phyloP scores from a whole-genome alignment of 2,888 invertebrate species.

The Rhamphomyia laevipes region DNA sequence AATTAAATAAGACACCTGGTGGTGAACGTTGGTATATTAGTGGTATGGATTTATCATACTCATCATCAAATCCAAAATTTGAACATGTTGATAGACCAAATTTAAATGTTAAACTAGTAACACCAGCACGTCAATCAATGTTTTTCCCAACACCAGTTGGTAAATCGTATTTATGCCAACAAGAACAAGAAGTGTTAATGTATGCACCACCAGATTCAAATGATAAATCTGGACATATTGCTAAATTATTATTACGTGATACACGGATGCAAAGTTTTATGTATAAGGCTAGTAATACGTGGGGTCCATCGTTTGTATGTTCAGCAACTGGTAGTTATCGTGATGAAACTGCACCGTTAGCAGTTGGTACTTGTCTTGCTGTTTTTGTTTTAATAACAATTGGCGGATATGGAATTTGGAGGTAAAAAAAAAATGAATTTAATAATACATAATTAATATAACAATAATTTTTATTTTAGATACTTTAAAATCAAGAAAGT shows the following conservation, averaged over 20 bases:
- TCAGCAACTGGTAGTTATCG: constrained; percentile 44
- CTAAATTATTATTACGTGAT: constrained; percentile 52
- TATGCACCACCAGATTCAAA: constrained; percentile 41
- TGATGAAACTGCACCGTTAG: constrained; percentile 75
- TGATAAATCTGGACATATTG: constrained; percentile 42
- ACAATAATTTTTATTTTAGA: constrained; percentile 41
- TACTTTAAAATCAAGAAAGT: constrained; percentile 83
- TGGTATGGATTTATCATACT: constrained; percentile 62
- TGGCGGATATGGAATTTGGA: constrained; percentile 64
- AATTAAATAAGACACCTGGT: constrained; percentile 74
- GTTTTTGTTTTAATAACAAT: constrained; percentile 70
- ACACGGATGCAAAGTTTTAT: constrained; percentile 79
- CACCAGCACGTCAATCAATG: constrained; percentile 45
- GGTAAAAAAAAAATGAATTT: no score
- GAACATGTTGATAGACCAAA: constrained; percentile 49
- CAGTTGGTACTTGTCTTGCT: constrained; percentile 73
- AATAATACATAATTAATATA: not conserved
- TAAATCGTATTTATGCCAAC: constrained; percentile 66
- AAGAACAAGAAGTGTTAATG: constrained; percentile 55
- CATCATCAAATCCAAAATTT: constrained; percentile 48
- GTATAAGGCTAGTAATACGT: constrained; percentile 62
- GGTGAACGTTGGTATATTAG: constrained; percentile 83
- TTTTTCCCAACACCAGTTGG: constrained; percentile 79
- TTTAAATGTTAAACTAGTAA: constrained; percentile 42
- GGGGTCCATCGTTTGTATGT: constrained; percentile 38